phyloP scores from a whole-genome alignment of 1,140 invertebrate species.

The Drosophila guanche region DNA sequence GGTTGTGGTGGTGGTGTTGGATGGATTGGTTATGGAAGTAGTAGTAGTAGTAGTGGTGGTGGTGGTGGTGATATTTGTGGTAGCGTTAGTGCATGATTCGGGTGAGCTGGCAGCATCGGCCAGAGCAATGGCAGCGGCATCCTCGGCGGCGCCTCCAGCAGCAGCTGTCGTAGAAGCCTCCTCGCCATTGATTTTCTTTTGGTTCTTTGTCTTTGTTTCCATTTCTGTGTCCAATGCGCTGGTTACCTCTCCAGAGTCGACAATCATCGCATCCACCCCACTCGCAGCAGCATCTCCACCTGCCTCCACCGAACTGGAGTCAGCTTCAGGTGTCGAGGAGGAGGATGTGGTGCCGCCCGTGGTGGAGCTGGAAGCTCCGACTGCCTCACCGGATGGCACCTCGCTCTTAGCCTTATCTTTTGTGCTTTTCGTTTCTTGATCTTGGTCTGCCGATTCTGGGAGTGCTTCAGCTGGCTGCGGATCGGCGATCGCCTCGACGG shows the following conservation, averaged over 20 bases:
- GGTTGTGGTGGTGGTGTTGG: slow-evolving; percentile 57
- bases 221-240: slow-evolving; percentile 55
- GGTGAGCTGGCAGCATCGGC: slow-evolving; percentile 45
- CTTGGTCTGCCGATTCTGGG: slow-evolving; percentile 64
- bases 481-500: slow-evolving; percentile 51
- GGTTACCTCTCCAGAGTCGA: slow-evolving; percentile 44
- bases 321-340: slow-evolving; percentile 22
- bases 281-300: slow-evolving; percentile 14
- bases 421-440: slow-evolving; percentile 25
- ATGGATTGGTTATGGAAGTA: slow-evolving; percentile 72
- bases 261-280: slow-evolving; percentile 56
- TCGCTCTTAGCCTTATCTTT: slow-evolving; percentile 32
- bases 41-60: slow-evolving; percentile 67
- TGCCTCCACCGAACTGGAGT: slow-evolving; percentile 26
- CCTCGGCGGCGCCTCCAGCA: slow-evolving; percentile 51
- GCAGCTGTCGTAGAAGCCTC: slow-evolving; percentile 48
- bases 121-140: slow-evolving; percentile 67
- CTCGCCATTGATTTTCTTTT: slow-evolving; percentile 62
- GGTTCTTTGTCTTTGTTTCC: slow-evolving; percentile 79
- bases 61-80: slow-evolving; percentile 65
- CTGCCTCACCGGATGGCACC: slow-evolving; percentile 26
- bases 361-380: slow-evolving; percentile 19
- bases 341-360: not conserved
- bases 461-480: slow-evolving; percentile 41
- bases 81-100: slow-evolving; percentile 77